phyloP scores from a whole-genome alignment of 2,888 invertebrate species.

The Caenorhabditis sinica region DNA sequence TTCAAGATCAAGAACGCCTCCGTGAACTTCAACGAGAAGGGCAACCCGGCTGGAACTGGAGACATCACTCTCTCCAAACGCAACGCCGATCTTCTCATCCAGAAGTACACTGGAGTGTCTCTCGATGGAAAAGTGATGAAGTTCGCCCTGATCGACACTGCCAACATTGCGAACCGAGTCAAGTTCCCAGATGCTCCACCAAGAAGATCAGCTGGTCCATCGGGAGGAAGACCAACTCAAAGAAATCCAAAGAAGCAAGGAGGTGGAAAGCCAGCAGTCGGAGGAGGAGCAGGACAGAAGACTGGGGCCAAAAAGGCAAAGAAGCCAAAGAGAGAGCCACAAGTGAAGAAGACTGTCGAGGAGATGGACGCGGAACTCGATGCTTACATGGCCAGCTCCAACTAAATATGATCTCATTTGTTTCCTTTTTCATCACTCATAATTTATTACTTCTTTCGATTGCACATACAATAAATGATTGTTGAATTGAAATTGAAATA shows the following conservation, averaged over 20 bases:
- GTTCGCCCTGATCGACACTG: constrained; percentile 29
- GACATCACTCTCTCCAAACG: constrained; percentile 65
- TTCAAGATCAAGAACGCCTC: constrained; percentile 63
- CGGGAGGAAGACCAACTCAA: not conserved
- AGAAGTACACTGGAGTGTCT: constrained; percentile 65
- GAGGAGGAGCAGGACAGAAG: not conserved
- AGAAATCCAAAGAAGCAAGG: constrained; percentile 3
- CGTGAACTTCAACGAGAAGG: constrained; percentile 68
- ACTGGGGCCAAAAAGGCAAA: constrained; percentile 13
- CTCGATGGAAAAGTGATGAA: constrained; percentile 56
- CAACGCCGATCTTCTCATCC: constrained; percentile 54
- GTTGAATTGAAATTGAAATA: not conserved
- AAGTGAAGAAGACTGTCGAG: constrained; percentile 50
- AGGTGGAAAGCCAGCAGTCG: constrained; percentile 5
- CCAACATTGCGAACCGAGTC: constrained; percentile 26
- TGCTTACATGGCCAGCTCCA: constrained; percentile 36
- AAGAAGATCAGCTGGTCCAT: not conserved
- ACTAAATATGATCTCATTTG: constrained; percentile 8
- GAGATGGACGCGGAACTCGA: constrained; percentile 65
- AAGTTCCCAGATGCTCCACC: constrained; percentile 27
- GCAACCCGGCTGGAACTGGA: constrained; percentile 66
- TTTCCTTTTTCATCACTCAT: not conserved
- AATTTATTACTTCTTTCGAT: not conserved
- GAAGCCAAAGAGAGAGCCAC: constrained; percentile 18
- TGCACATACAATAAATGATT: constrained; percentile 1